Percentiles rank a stretch among this genome's conserved stretches.
Conservation (phyloP, 2,113 vertebrate species). For the Sander lucioperca region DNA sequence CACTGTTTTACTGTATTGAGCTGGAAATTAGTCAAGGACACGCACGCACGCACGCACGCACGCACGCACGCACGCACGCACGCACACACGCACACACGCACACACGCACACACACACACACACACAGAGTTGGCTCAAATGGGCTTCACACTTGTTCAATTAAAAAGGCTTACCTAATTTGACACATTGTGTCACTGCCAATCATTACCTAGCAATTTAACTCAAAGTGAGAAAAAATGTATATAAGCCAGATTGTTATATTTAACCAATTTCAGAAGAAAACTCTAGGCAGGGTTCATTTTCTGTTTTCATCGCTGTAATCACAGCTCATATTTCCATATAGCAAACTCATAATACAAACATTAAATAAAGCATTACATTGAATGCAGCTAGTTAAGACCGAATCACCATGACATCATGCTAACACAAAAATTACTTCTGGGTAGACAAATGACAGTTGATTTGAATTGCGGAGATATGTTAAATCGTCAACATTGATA, state of each 20-base stretch:
- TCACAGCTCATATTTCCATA: slow-evolving; percentile 6
- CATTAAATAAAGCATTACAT: background rate
- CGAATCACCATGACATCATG: too few relatives aligned
- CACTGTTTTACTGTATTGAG: background rate
- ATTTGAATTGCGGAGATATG: too few relatives aligned
- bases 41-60: too few relatives aligned
- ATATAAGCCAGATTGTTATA: background rate
- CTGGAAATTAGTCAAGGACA: background rate
- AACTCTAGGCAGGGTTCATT: background rate
- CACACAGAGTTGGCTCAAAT: background rate
- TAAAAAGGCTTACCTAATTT: background rate
- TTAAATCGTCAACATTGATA: too few relatives aligned
- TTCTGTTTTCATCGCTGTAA: background rate
- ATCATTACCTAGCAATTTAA: background rate
- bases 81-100: too few relatives aligned
- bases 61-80: background rate
- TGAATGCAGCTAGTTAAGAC: background rate
- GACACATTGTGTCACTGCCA: slow-evolving; percentile 1
- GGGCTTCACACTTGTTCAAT: background rate
- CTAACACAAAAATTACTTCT: too few relatives aligned
- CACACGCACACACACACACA: too few relatives aligned
- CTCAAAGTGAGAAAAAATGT: slow-evolving; percentile 9
- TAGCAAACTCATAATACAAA: background rate
- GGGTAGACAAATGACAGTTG: too few relatives aligned
- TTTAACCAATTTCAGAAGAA: background rate